Base-by-base conservation (phyloP, 2,797 vertebrate species). In the Acanthornis magna region DNA sequence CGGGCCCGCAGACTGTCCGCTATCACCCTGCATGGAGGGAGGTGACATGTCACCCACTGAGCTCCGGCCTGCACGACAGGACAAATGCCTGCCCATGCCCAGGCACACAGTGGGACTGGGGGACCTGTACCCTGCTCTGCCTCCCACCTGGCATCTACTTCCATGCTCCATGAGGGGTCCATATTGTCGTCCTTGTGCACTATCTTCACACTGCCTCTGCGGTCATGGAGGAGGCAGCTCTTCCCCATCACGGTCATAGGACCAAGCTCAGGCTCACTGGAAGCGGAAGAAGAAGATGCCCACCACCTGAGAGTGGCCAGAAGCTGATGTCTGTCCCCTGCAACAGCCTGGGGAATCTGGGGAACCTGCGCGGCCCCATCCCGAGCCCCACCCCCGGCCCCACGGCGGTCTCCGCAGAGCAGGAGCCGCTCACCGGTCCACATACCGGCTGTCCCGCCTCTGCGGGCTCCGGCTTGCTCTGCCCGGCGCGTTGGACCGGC, bases 211-310 rank as follows among this genome's bases (percentile, higher is more conserved):
- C 62, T 54, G 30, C 75, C 22, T 10, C 16, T 25, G 9, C 83
- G 82, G 23, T 22, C 2, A 29, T 83, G 36, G 36, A 93, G 10
- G 10, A 23, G 36, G 14, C 65, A 77, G 48, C 57, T 45, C 16
- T 19, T 85, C 23, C 93, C 95, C 53, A 65, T 18, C 16, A 89
- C 5, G 16, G 27, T 7, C 25, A 95, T 7, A 67, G 51, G 5
- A 19, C 29, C 13, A 22, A 34, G 40, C 16, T 4, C 1, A 13
- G 42, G 45, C 22, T 23, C 47, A 25, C 22, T 18, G 18, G 9
- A 0, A 4, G 9, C 3, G 3, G 16, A 21, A 13, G 25, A 0
- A 47, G 60, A 5, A 26, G 10, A 3, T 47, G 47, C 30, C 68
- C 58, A 27, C 40, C 0, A 48, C 48, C 93, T 85, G 91, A 62